Evolutionary conservation across 2,888 invertebrate species (phyloP).

Genomic region (Gari tellinella): DNA sequence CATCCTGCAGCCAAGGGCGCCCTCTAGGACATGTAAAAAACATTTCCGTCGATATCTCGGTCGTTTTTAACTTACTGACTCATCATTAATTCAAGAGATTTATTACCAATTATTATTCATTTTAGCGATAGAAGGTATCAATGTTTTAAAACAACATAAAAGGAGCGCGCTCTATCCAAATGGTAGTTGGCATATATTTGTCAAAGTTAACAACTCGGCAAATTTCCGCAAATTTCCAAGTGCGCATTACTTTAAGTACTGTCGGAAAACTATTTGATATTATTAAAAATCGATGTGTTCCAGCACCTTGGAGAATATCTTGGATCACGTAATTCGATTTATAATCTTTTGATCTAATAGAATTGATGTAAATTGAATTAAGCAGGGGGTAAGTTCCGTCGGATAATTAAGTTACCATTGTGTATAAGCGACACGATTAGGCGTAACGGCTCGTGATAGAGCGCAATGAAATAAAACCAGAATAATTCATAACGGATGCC

Average conservation of each 20-base stretch:
- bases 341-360: constrained; percentile 48
- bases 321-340: constrained; percentile 36
- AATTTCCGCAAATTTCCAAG: constrained; percentile 13
- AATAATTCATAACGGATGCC: constrained; percentile 16
- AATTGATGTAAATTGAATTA: constrained; percentile 43
- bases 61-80: no score
- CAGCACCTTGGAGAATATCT: constrained; percentile 34
- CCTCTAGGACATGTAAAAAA: no score
- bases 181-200: neutral
- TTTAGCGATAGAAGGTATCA: no score
- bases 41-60: no score
- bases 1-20: no score
- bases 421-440: constrained; percentile 44
- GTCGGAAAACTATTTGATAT: constrained; percentile 44
- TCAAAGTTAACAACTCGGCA: constrained; percentile 11
- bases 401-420: constrained; percentile 31
- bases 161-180: no score
- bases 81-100: no score
- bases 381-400: constrained; percentile 19
- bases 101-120: no score
- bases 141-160: no score
- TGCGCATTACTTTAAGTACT: constrained; percentile 29
- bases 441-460: constrained; percentile 9
- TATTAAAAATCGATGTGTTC: constrained; percentile 47
- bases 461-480: constrained; percentile 11